A percentile compares a stretch with the other conserved stretches of the same genome.
These are phyloP conservation scores for Onthophagus taurus DNA, from an alignment of 1,140 invertebrate genomes.

Conservation along the genomic window DNA sequence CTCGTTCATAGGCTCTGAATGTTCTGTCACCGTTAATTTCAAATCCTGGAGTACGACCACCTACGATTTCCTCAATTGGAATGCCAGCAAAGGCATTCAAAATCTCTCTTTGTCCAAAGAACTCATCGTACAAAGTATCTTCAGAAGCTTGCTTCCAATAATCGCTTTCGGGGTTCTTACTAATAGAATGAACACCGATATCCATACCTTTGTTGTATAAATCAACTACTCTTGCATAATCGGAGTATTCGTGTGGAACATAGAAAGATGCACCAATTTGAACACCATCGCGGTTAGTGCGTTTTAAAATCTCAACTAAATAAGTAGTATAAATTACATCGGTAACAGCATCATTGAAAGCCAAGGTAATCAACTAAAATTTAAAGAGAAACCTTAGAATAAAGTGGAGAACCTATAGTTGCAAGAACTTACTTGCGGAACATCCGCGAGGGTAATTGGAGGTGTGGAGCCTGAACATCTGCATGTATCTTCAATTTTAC, in stretches of 20 bases:
- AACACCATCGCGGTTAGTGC: conserved; percentile 54
- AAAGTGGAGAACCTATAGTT: no score
- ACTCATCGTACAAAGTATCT: conserved; percentile 21
- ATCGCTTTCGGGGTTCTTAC: conserved; percentile 51
- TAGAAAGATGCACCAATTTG: conserved; percentile 54
- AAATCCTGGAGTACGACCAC: conserved; percentile 26
- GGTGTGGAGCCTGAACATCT: no score
- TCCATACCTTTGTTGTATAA: conserved; percentile 56
- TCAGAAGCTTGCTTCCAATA: conserved; percentile 24
- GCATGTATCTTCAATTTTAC: no score
- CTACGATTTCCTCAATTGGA: conserved; percentile 19
- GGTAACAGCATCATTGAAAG: conserved; percentile 60
- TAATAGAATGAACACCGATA: conserved; percentile 58
- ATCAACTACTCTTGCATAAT: conserved; percentile 53
- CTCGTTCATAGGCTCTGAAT: conserved; percentile 42
- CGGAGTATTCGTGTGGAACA: conserved; percentile 59
- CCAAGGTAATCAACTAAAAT: conserved; percentile 58
- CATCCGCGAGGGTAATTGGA: no score
- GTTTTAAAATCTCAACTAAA: no score
- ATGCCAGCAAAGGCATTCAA: conserved; percentile 28
- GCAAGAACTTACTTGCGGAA: no score
- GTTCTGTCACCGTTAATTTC: conserved; percentile 38
- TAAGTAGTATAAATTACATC: conserved; percentile 49
- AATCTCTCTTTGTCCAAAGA: conserved; percentile 24
- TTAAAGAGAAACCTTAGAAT: no score